Evolutionary conservation across 2,888 invertebrate species (phyloP).

Genomic region (Eilema sororculum): DNA sequence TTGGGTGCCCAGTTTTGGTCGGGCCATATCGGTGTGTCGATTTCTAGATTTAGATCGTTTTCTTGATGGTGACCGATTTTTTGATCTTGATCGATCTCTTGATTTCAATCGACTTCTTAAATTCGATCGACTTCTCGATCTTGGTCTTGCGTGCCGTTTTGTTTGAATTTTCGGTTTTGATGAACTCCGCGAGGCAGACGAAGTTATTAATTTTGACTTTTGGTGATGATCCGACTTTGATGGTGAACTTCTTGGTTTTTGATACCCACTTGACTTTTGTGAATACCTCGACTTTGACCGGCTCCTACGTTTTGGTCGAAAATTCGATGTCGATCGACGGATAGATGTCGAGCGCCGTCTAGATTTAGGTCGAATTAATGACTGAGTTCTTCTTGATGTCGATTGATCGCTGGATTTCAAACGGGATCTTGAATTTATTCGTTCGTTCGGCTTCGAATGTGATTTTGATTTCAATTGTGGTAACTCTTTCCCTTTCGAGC

Average conservation of each 20-base stretch:
- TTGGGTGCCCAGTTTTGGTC: background rate
- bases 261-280: background rate
- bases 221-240: background rate
- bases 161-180: background rate
- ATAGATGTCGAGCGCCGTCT: slow-evolving; percentile 1
- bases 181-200: background rate
- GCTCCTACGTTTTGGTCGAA: background rate
- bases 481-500: background rate
- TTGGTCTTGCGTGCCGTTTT: background rate
- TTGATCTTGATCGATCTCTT: slow-evolving; percentile 3
- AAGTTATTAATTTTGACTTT: background rate
- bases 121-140: slow-evolving; percentile 10
- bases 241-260: slow-evolving; percentile 1
- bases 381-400: slow-evolving; percentile 12
- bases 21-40: background rate
- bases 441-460: background rate
- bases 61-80: background rate
- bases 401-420: slow-evolving; percentile 3
- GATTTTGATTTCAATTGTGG: background rate
- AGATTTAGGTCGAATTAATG: background rate
- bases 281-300: background rate
- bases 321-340: background rate
- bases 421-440: background rate
- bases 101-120: slow-evolving; percentile 10
- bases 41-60: slow-evolving; percentile 6